A percentile compares a stretch with the other conserved stretches of the same genome.
These are phyloP conservation scores for Tenodera sinensis DNA, from an alignment of 2,888 invertebrate species.

Conservation along the genomic window DNA sequence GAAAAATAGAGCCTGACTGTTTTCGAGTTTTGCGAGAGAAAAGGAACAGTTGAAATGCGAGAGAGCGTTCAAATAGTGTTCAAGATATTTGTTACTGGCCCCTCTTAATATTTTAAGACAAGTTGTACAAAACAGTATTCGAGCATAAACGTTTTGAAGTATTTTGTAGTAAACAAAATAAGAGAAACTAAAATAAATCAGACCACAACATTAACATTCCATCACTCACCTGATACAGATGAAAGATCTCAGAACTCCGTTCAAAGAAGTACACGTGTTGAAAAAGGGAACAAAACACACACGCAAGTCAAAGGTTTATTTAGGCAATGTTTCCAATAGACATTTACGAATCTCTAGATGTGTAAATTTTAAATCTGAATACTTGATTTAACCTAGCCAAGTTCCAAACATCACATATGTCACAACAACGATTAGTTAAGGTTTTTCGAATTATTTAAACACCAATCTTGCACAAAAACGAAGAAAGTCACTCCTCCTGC, in stretches of 20 bases:
- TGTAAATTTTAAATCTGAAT: background rate
- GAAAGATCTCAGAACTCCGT: background rate
- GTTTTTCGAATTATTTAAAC: background rate
- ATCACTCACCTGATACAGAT: background rate
- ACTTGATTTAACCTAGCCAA: background rate
- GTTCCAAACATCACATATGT: background rate
- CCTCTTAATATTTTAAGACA: too few species aligned
- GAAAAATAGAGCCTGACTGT: too few species aligned
- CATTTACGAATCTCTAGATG: background rate
- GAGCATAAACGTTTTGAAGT: too few species aligned
- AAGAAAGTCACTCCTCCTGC: background rate
- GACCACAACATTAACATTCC: too few species aligned
- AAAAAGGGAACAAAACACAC: background rate
- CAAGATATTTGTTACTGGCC: too few species aligned
- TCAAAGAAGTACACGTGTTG: background rate
- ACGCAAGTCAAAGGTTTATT: background rate
- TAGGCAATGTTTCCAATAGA: background rate
- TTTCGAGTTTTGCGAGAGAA: too few species aligned
- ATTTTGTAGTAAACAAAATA: too few species aligned
- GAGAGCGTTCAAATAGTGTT: too few species aligned
- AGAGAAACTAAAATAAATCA: too few species aligned
- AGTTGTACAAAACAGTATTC: too few species aligned
- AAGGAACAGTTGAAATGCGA: too few species aligned
- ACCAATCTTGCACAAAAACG: background rate
- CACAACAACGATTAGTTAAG: background rate